Conservation (phyloP, 2,113 vertebrate species). For the Megaceryle maxima region DNA sequence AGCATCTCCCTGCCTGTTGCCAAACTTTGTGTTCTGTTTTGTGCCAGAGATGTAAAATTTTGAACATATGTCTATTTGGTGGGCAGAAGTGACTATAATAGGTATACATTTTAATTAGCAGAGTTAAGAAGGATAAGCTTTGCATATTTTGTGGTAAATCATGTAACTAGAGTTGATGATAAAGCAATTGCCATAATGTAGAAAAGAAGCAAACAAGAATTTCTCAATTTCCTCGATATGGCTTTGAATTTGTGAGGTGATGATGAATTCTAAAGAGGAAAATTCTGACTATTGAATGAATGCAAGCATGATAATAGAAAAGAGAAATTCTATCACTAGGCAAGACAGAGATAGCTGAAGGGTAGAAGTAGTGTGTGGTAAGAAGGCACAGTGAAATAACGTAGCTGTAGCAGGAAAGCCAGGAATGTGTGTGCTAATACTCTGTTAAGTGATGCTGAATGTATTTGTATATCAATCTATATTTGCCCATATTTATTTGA, state of each 20-base stretch:
- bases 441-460: not conserved
- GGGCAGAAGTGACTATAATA: not conserved
- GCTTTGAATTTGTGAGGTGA: not conserved
- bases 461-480: not conserved
- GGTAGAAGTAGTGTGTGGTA: not conserved
- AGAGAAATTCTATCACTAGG: not conserved
- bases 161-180: not conserved
- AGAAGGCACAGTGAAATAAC: not conserved
- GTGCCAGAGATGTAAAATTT: not conserved
- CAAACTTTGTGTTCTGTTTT: not conserved
- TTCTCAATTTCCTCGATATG: not conserved
- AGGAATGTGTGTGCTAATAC: not conserved
- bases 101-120: not conserved
- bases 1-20: not conserved
- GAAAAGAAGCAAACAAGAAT: not conserved
- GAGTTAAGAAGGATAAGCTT: not conserved
- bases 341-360: not conserved
- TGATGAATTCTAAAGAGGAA: not conserved
- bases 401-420: not conserved
- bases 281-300: not conserved
- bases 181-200: not conserved
- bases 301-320: not conserved
- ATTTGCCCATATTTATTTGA: not conserved
- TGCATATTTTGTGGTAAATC: not conserved
- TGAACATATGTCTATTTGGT: not conserved